These are phyloP conservation scores for Cephonodes hylas DNA, from an alignment of 2,888 invertebrate genomes.

Conservation along the genomic window DNA sequence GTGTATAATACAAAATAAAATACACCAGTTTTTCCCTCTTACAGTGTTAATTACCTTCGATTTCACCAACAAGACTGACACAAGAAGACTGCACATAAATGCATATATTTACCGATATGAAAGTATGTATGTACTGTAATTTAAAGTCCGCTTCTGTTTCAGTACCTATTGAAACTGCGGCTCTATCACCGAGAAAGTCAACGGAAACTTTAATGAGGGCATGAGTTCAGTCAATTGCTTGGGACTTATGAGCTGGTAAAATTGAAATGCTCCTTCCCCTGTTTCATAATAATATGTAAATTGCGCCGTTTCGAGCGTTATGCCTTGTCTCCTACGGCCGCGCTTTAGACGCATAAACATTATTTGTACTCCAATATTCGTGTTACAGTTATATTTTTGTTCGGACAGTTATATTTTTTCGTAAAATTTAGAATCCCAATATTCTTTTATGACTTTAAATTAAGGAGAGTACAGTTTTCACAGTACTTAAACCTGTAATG, in stretches of 20 bases:
- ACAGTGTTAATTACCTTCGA: too few species aligned
- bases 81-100: too few species aligned
- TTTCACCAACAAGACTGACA: too few species aligned
- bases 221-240: constrained; percentile 35
- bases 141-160: background rate
- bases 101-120: too few species aligned
- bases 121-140: too few species aligned
- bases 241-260: constrained; percentile 40
- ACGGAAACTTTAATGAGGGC: constrained; percentile 43
- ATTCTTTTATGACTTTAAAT: too few species aligned
- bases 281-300: constrained; percentile 51
- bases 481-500: too few species aligned
- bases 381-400: background rate
- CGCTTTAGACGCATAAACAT: background rate
- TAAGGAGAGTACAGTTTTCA: too few species aligned
- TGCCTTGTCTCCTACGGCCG: constrained; percentile 17
- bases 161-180: constrained; percentile 11
- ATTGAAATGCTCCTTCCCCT: constrained; percentile 45
- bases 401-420: background rate
- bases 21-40: too few species aligned
- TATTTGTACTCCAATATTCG: background rate
- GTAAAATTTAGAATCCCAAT: too few species aligned
- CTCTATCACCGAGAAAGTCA: constrained; percentile 25
- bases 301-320: constrained; percentile 32
- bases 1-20: too few species aligned